These are phyloP conservation scores for Schrankia costaestrigalis DNA, from an alignment of 2,888 invertebrate genomes.

Conservation along the genomic window DNA sequence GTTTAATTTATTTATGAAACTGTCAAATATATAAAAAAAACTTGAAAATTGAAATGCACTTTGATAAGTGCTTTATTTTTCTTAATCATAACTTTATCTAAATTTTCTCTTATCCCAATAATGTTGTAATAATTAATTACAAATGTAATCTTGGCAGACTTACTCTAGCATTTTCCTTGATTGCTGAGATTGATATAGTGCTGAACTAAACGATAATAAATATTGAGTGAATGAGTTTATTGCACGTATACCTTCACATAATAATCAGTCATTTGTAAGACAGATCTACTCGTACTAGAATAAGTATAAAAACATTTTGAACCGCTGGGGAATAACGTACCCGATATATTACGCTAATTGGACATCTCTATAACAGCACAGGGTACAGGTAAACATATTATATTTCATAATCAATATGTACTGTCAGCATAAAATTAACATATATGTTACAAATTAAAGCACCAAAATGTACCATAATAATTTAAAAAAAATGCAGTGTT, in stretches of 20 bases:
- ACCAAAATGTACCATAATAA: no score
- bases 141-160: no score
- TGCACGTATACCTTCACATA: conserved; percentile 17
- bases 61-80: no score
- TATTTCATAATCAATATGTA: neutral
- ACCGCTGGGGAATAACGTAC: conserved; percentile 7
- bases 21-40: no score
- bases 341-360: conserved; percentile 27
- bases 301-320: conserved; percentile 23
- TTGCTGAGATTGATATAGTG: neutral
- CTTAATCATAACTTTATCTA: no score
- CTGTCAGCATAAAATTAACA: neutral
- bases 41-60: no score
- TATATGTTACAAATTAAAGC: neutral
- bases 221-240: neutral
- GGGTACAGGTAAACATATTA: conserved; percentile 5
- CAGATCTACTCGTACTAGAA: conserved; percentile 30
- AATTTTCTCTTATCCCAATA: no score
- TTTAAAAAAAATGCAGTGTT: no score
- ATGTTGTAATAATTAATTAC: no score
- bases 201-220: neutral
- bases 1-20: no score
- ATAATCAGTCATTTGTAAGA: conserved; percentile 26
- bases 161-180: no score
- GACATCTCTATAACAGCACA: conserved; percentile 25